Conservation (phyloP, 2,888 invertebrate species). For the Deroplatys truncata region DNA sequence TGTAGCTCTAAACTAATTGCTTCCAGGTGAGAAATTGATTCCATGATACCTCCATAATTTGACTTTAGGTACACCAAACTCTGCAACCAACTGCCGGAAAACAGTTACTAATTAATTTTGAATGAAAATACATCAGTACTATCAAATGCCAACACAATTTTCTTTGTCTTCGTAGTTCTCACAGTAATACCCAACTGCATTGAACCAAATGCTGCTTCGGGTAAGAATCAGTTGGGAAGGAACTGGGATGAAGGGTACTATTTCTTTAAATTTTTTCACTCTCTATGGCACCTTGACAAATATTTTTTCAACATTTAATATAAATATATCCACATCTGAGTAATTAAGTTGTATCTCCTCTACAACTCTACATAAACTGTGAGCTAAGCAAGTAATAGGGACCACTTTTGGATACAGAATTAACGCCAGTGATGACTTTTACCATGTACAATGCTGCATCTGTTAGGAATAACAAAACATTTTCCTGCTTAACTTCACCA, state of each 20-base stretch:
- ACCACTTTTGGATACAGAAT: too few relatives aligned
- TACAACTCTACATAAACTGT: too few relatives aligned
- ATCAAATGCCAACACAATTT: neutral
- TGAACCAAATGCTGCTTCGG: too few relatives aligned
- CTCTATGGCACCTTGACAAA: conserved; percentile 36
- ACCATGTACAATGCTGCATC: too few relatives aligned
- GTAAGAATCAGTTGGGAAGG: conserved; percentile 38
- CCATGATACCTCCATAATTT: neutral
- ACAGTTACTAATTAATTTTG: neutral
- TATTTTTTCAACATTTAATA: conserved; percentile 33
- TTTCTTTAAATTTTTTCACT: conserved; percentile 36
- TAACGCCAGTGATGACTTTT: too few relatives aligned
- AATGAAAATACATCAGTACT: neutral
- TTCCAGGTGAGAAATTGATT: neutral
- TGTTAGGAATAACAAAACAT: too few relatives aligned
- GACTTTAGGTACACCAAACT: conserved; percentile 6
- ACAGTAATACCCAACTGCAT: conserved; percentile 16
- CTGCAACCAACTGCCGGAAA: neutral
- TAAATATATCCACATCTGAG: too few relatives aligned
- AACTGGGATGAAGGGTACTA: conserved; percentile 33
- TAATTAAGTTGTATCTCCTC: too few relatives aligned
- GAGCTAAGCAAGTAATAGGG: too few relatives aligned
- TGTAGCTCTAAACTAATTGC: neutral
- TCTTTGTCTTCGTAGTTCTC: conserved; percentile 17
- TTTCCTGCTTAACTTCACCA: too few relatives aligned